phyloP scores from a whole-genome alignment of 2,113 vertebrate species.

The Natator depressus region DNA sequence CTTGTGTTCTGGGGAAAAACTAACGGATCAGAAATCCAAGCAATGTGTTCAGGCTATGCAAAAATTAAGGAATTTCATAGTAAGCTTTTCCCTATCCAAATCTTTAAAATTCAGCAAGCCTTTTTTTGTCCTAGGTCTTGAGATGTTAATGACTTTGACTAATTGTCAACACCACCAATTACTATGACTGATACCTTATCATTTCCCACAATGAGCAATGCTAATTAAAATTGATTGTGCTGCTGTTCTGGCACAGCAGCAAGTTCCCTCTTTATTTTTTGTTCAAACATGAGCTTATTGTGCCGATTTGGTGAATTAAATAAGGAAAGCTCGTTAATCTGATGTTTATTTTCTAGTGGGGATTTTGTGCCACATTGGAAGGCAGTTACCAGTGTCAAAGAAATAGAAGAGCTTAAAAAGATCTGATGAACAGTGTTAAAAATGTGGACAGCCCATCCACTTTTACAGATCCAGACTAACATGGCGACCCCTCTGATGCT shows the following conservation, averaged over 20 bases:
- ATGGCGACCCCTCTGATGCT: too few species aligned
- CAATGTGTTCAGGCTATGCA: not conserved
- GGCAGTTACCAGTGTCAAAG: slow-evolving; percentile 64
- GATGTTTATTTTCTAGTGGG: slow-evolving; percentile 72
- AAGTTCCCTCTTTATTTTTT: slow-evolving; percentile 72
- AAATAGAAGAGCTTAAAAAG: slow-evolving; percentile 54
- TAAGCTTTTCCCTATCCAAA: slow-evolving; percentile 21
- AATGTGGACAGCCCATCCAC: too few species aligned
- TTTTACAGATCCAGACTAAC: too few species aligned
- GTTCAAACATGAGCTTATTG: slow-evolving; percentile 80
- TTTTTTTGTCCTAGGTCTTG: slow-evolving; percentile 75
- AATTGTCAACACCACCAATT: slow-evolving; percentile 86
- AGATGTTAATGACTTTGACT: slow-evolving; percentile 86
- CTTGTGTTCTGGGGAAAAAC: not conserved
- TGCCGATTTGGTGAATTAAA: slow-evolving; percentile 76
- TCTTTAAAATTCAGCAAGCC: slow-evolving; percentile 70
- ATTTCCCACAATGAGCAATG: slow-evolving; percentile 84
- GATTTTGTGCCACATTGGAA: slow-evolving; percentile 58
- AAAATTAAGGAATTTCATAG: slow-evolving; percentile 46
- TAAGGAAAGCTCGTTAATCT: slow-evolving; percentile 72
- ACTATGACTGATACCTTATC: slow-evolving; percentile 87
- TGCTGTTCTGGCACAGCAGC: slow-evolving; percentile 75
- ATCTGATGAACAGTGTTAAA: too few species aligned
- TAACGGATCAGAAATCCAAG: slow-evolving; percentile 26
- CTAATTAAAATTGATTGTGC: slow-evolving; percentile 88